Conservation (phyloP, 2,113 vertebrate species). For the Perca flavescens region DNA sequence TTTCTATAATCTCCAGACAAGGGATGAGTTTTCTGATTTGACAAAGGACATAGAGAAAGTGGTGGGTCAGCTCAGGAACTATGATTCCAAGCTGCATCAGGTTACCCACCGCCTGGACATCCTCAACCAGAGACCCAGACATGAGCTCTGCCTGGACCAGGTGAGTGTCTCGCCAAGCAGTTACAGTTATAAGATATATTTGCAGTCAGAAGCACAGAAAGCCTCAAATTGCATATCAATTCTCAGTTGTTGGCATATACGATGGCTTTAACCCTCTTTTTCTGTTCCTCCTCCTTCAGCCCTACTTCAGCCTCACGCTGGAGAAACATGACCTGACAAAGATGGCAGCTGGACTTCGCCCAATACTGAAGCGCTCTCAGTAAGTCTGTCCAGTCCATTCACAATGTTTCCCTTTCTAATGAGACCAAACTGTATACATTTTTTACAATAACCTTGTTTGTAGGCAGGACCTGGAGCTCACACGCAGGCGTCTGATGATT, state of each 20-base stretch:
- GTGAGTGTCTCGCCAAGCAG: not conserved
- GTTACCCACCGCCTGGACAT: slow-evolving; percentile 36
- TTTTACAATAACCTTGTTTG: not conserved
- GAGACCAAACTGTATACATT: not conserved
- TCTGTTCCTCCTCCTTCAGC: slow-evolving; percentile 12
- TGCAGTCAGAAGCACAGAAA: not conserved
- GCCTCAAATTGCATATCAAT: not conserved
- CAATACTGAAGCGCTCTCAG: not conserved
- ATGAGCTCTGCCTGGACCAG: slow-evolving; percentile 29
- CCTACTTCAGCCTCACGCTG: slow-evolving; percentile 21
- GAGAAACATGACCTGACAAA: slow-evolving; percentile 39
- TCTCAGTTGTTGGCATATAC: not conserved
- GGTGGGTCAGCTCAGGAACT: slow-evolving; percentile 16
- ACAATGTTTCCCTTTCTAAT: not conserved
- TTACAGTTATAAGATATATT: not conserved
- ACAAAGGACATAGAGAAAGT: slow-evolving; percentile 1
- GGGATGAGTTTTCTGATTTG: slow-evolving; percentile 39
- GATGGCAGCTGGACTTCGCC: not conserved
- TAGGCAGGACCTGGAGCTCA: slow-evolving; percentile 20
- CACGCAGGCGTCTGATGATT: not conserved
- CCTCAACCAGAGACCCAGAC: slow-evolving; percentile 47
- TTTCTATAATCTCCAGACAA: slow-evolving; percentile 28
- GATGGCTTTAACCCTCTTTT: not conserved
- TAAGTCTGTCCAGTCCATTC: slow-evolving; percentile 38
- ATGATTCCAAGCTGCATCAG: slow-evolving; percentile 32